A percentile compares a stretch with the other conserved stretches of the same genome.
Conservation (phyloP, 2,113 vertebrate species). For the Lontra canadensis region DNA sequence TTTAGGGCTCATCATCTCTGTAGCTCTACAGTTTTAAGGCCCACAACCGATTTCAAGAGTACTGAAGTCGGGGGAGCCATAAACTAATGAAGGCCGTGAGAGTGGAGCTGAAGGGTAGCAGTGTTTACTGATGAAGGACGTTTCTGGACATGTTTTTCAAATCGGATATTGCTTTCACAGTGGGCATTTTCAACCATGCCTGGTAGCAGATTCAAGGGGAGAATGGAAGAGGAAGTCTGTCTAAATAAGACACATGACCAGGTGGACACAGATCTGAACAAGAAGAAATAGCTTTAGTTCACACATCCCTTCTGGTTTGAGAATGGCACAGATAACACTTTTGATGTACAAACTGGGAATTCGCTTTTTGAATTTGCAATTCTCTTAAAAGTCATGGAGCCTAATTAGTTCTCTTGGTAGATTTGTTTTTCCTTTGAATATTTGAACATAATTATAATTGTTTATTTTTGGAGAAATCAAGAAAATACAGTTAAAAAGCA, state of each 20-base stretch:
- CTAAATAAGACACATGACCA: neutral
- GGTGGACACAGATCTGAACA: neutral
- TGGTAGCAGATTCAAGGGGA: neutral
- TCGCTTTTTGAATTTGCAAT: neutral
- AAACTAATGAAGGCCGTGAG: neutral
- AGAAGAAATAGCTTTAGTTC: neutral
- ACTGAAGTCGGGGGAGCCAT: neutral
- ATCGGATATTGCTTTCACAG: neutral
- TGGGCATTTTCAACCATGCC: neutral
- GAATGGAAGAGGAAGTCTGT: neutral
- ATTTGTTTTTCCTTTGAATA: neutral
- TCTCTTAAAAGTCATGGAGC: neutral
- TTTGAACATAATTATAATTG: neutral
- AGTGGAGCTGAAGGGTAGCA: neutral
- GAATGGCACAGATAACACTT: neutral
- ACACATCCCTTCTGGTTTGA: neutral
- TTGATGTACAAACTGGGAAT: neutral
- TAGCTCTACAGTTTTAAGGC: neutral
- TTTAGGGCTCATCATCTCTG: neutral
- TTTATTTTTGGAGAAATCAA: neutral
- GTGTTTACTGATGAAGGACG: neutral
- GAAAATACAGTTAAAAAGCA: neutral
- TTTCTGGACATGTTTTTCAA: neutral
- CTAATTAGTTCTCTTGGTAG: neutral
- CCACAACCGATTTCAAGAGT: neutral